A percentile compares a stretch with the other conserved stretches of the same genome.
Evolutionary conservation across 2,888 invertebrate species (phyloP).

Genomic region (Octonoba sinensis): DNA sequence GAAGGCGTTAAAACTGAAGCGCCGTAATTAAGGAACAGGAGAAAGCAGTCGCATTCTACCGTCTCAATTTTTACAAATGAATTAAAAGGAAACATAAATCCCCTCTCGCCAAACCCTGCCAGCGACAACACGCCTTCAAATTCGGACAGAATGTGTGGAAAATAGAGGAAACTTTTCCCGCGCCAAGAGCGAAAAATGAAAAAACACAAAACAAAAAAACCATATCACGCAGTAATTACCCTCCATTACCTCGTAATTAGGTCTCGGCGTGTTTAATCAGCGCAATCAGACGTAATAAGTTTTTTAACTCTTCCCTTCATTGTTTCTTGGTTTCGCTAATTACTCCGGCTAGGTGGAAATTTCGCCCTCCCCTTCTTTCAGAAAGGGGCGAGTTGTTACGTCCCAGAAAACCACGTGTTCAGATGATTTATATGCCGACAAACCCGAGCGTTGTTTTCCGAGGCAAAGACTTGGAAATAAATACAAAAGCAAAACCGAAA

Average conservation of each 20-base stretch:
- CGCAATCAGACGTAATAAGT: conserved; percentile 55
- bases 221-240: conserved; percentile 35
- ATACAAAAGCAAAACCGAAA: conserved; percentile 15
- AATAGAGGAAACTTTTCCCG: conserved; percentile 35
- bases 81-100: conserved; percentile 39
- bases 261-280: conserved; percentile 52
- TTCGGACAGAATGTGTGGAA: not conserved
- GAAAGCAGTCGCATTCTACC: not conserved
- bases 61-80: conserved; percentile 42
- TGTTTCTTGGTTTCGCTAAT: conserved; percentile 51
- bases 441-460: conserved; percentile 8
- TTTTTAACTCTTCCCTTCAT: conserved; percentile 31
- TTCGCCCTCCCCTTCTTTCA: not conserved
- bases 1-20: conserved; percentile 3
- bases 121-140: not conserved
- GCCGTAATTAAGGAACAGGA: conserved; percentile 26
- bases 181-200: conserved; percentile 13
- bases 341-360: conserved; percentile 28
- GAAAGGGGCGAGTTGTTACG: conserved; percentile 44
- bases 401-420: conserved; percentile 43
- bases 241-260: conserved; percentile 56
- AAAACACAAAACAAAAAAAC: conserved; percentile 3
- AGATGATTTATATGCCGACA: conserved; percentile 54
- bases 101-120: conserved; percentile 5
- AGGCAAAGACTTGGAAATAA: conserved; percentile 12